A percentile compares a stretch with the other conserved stretches of the same genome.
phyloP scores from a whole-genome alignment of 2,888 invertebrate genomes.

The Junonia oenone region DNA sequence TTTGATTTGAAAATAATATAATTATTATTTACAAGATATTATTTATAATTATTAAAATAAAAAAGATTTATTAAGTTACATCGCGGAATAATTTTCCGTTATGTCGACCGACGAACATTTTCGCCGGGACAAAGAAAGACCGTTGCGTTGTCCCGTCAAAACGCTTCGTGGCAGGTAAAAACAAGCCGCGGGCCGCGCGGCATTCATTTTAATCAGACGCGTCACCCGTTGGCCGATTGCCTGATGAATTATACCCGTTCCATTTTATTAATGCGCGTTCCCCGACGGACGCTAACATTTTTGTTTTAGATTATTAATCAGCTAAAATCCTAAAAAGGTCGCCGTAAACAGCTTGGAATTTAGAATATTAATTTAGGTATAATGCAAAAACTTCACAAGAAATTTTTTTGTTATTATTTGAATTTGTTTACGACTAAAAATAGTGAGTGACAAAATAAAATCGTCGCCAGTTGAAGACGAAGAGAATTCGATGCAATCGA shows the following conservation, averaged over 20 bases:
- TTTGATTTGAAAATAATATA: no score
- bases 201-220: slow-evolving; percentile 57
- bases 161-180: slow-evolving; percentile 47
- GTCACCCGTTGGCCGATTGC: slow-evolving; percentile 46
- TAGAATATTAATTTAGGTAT: background rate
- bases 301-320: background rate
- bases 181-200: slow-evolving; percentile 35
- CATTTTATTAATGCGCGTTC: slow-evolving; percentile 33
- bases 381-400: background rate
- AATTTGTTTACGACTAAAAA: background rate
- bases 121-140: slow-evolving; percentile 8
- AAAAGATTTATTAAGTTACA: no score
- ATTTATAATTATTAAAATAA: no score
- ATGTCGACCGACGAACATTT: background rate
- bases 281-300: slow-evolving; percentile 3
- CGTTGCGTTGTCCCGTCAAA: slow-evolving; percentile 22
- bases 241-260: slow-evolving; percentile 48
- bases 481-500: slow-evolving; percentile 21
- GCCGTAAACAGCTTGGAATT: background rate
- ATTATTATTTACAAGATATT: no score
- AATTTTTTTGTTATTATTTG: background rate
- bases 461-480: background rate
- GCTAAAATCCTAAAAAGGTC: background rate
- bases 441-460: background rate
- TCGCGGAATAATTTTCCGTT: background rate